These are phyloP conservation scores for Spatula clypeata DNA, from an alignment of 2,797 vertebrate genomes.

Conservation along the genomic window DNA sequence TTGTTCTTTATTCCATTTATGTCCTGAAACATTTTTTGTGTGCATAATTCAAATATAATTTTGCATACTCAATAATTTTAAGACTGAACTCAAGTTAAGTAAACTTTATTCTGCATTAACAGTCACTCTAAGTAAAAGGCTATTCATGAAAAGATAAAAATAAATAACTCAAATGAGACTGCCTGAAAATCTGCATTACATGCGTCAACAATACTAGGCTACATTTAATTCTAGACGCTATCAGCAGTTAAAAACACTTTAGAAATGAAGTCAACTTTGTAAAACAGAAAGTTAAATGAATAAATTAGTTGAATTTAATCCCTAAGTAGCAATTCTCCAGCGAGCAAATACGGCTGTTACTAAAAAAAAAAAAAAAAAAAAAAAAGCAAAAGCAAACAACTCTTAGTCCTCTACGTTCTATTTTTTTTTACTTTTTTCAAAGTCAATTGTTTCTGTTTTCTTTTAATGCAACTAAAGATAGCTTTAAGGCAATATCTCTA, in stretches of 20 bases:
- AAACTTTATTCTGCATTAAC: neutral
- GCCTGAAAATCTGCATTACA: neutral
- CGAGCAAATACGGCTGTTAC: neutral
- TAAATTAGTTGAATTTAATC: neutral
- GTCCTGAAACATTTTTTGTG: neutral
- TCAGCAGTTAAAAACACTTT: neutral
- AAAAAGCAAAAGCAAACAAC: neutral
- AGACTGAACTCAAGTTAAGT: neutral
- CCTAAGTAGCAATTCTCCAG: neutral
- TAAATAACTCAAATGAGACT: neutral
- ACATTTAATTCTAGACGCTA: neutral
- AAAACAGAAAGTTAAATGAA: neutral
- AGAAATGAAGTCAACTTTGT: neutral
- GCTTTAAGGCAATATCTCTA: neutral
- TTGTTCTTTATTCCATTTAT: neutral
- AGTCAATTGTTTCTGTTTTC: neutral
- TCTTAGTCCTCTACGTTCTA: neutral
- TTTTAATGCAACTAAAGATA: neutral
- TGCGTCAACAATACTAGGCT: neutral
- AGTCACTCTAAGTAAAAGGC: neutral
- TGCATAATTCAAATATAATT: neutral
- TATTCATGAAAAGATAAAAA: neutral
- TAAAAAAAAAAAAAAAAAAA: fast-evolving
- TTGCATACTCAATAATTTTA: neutral
- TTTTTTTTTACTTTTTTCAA: neutral